phyloP scores from a whole-genome alignment of 2,888 invertebrate genomes.

The Teinopalpus imperialis region DNA sequence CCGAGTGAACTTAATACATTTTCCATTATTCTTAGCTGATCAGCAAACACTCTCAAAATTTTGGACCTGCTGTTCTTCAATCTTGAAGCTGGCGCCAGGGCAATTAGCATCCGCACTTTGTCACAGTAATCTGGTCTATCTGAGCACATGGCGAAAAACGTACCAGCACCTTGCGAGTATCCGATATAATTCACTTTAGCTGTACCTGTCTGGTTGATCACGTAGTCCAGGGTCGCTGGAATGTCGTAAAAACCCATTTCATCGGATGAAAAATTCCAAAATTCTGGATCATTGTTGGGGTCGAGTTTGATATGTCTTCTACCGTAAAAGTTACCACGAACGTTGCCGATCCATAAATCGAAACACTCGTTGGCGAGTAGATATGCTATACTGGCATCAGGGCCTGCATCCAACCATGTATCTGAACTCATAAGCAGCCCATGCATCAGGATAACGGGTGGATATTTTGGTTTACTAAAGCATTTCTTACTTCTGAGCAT shows the following conservation, averaged over 20 bases:
- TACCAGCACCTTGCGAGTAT: slow-evolving; percentile 86
- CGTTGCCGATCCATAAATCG: slow-evolving; percentile 68
- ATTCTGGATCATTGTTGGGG: slow-evolving; percentile 59
- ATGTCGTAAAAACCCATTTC: slow-evolving; percentile 87
- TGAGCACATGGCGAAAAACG: slow-evolving; percentile 80
- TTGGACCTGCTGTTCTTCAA: background rate
- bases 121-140: slow-evolving; percentile 82
- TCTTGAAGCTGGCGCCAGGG: slow-evolving; percentile 61
- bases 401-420: slow-evolving; percentile 46
- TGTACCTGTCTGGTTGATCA: slow-evolving; percentile 64
- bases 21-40: slow-evolving; percentile 60
- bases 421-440: slow-evolving; percentile 57
- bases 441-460: slow-evolving; percentile 53
- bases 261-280: slow-evolving; percentile 84
- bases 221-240: slow-evolving; percentile 81
- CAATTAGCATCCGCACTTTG: slow-evolving; percentile 81
- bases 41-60: slow-evolving; percentile 78
- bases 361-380: slow-evolving; percentile 78
- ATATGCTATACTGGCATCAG: slow-evolving; percentile 41
- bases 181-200: slow-evolving; percentile 84
- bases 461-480: slow-evolving; percentile 24
- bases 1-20: slow-evolving; percentile 17
- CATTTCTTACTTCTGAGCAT: slow-evolving; percentile 15
- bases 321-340: slow-evolving; percentile 85
- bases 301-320: slow-evolving; percentile 72